Base-by-base conservation (phyloP, 1,140 invertebrate genomes). In the Pseudomyrmex cubaensis region DNA sequence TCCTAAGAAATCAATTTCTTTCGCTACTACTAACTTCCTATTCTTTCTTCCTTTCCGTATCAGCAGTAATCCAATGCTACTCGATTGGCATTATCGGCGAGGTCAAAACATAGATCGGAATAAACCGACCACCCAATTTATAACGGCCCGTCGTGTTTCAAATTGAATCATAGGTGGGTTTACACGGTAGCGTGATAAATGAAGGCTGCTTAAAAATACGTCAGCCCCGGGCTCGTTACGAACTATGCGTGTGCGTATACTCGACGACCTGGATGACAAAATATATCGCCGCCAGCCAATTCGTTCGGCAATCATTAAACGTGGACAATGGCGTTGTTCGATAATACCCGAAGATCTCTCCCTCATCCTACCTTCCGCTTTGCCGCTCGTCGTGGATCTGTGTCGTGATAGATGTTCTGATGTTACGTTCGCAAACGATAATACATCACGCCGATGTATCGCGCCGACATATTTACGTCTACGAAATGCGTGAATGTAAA, bases 271-370 rank as follows among this genome's bases (percentile, higher is more conserved):
- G 44, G 20, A 12, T 54, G 76, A 80, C 76, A 72, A 72, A 78
- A 80, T 80, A 59, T 66, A 80, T 70, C 15, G 52, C 35, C 35
- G 52, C 64, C 12, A 61, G n/a, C 61, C 64, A 70, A 78, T 70
- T 78, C 76, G 44, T 70, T 70, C 76, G 74, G 25, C 61, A 35
- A 78, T 78, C 76, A 78, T 78, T 78, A 59, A 80, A 72, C 76
- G 52, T 25, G 76, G 54, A 72, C 66, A 80, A 80, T 80, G 66
- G 66, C 76, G 54, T 72, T 70, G 76, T 25, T 80, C 76, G 76
- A 80, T 80, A 80, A 80, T 80, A 44, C 56, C 67, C 66, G 10
- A 78, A 78, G 76, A 80, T 80, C 76, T 70, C 52, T 25, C 4
- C 35, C n/a, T 50, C n/a, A 25, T 25, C 50, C 9, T 25, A 25